These are phyloP conservation scores for Strix occidentalis DNA, from an alignment of 2,797 vertebrate species.

Conservation along the genomic window DNA sequence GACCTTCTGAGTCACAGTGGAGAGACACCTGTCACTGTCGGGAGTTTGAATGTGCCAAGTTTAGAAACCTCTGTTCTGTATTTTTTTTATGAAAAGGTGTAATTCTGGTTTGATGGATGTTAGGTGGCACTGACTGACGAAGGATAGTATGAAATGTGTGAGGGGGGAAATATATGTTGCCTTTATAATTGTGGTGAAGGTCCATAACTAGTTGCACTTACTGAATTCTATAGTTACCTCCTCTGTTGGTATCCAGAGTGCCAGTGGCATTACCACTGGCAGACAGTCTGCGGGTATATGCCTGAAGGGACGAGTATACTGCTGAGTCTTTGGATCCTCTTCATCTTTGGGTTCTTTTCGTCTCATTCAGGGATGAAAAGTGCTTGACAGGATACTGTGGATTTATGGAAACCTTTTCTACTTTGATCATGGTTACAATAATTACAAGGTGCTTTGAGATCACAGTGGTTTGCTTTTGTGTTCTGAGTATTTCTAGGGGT, in stretches of 20 bases:
- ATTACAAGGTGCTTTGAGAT: background rate
- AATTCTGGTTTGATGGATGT: background rate
- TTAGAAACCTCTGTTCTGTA: background rate
- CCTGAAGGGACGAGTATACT: background rate
- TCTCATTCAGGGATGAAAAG: background rate
- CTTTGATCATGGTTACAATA: background rate
- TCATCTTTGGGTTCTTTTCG: background rate
- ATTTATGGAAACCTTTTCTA: background rate
- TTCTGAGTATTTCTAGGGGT: background rate
- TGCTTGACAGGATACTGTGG: background rate
- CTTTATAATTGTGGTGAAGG: background rate
- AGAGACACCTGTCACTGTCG: background rate
- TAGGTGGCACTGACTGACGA: background rate
- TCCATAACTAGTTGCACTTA: background rate
- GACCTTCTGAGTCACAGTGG: background rate
- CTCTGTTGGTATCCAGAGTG: background rate
- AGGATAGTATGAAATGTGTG: background rate
- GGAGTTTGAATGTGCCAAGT: background rate
- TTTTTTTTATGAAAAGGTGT: background rate
- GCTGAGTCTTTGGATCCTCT: background rate
- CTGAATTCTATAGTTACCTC: background rate
- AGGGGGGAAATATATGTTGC: background rate
- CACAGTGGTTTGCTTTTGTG: background rate
- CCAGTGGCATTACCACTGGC: background rate
- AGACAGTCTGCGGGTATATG: background rate